phyloP scores from a whole-genome alignment of 2,797 vertebrate species.

The Brachymystax lenok region DNA sequence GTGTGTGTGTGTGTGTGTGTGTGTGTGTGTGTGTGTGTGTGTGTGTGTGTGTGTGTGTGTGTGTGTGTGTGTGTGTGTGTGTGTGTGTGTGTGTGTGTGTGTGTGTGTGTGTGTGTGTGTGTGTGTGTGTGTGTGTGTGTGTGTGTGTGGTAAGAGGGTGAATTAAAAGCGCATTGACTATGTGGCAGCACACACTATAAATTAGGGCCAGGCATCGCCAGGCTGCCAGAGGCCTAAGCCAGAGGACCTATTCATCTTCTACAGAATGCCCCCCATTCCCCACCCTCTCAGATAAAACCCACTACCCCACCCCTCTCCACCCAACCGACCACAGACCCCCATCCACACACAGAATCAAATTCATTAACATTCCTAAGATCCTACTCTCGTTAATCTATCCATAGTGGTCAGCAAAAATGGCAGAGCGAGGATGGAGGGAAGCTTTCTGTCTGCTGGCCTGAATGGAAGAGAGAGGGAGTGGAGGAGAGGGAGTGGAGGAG shows the following conservation, averaged over 20 bases:
- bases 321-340: slow-evolving; percentile 29
- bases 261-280: slow-evolving; percentile 48
- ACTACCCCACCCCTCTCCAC: slow-evolving; percentile 48
- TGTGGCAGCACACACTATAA: slow-evolving; percentile 83
- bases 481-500: not conserved
- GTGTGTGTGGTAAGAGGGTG: slow-evolving; percentile 64
- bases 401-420: slow-evolving; percentile 67
- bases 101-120: slow-evolving; percentile 29
- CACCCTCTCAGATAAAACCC: slow-evolving; percentile 56
- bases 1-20: slow-evolving; percentile 52
- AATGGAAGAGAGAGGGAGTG: slow-evolving; percentile 14
- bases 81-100: slow-evolving; percentile 29
- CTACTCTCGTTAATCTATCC: slow-evolving; percentile 75
- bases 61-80: slow-evolving; percentile 34
- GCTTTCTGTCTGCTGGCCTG: slow-evolving; percentile 44
- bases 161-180: slow-evolving; percentile 88
- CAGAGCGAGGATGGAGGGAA: slow-evolving; percentile 22
- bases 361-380: slow-evolving; percentile 81
- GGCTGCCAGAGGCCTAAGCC: slow-evolving; percentile 63
- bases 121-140: slow-evolving; percentile 23
- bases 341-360: slow-evolving; percentile 77
- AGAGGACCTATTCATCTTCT: slow-evolving; percentile 77
- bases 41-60: slow-evolving; percentile 52
- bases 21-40: no score
- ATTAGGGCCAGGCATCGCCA: slow-evolving; percentile 72